These are phyloP conservation scores for Dione juno DNA, from an alignment of 2,888 invertebrate genomes.

Conservation along the genomic window DNA sequence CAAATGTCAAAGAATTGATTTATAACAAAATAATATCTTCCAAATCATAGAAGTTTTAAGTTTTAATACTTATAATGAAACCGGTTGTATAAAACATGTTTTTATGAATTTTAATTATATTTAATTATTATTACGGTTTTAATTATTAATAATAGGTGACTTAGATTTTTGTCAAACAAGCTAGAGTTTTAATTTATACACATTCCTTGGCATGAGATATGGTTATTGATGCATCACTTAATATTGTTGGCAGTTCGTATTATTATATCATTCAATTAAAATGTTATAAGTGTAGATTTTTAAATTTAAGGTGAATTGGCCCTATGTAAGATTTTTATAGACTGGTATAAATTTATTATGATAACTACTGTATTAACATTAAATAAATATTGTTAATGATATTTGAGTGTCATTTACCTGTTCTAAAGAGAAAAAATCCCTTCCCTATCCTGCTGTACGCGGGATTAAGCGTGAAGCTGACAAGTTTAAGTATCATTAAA, in stretches of 20 bases:
- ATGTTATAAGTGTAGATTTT: constrained; percentile 15
- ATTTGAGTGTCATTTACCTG: constrained; percentile 13
- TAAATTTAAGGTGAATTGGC: constrained; percentile 32
- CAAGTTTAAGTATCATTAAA: no score
- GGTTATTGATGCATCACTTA: background rate
- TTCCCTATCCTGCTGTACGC: background rate
- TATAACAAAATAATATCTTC: background rate
- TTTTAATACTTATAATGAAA: background rate
- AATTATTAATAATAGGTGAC: background rate
- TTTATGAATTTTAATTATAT: background rate
- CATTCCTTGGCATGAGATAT: constrained; percentile 15
- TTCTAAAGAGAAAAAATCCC: no score
- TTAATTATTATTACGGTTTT: background rate
- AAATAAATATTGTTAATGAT: constrained; percentile 36
- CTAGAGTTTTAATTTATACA: constrained; percentile 17
- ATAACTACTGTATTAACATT: constrained; percentile 33
- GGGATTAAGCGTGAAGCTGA: background rate
- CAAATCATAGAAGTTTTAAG: background rate
- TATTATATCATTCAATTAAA: constrained; percentile 21
- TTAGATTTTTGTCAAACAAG: constrained; percentile 5
- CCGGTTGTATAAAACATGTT: constrained; percentile 2
- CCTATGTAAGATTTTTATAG: constrained; percentile 38
- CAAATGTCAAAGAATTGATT: background rate
- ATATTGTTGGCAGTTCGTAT: background rate
- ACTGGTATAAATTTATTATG: constrained; percentile 38